Percentiles rank a stretch among this genome's conserved stretches.
Evolutionary conservation across 2,888 invertebrate genomes (phyloP).

Genomic region (Seira sanloemensis): DNA sequence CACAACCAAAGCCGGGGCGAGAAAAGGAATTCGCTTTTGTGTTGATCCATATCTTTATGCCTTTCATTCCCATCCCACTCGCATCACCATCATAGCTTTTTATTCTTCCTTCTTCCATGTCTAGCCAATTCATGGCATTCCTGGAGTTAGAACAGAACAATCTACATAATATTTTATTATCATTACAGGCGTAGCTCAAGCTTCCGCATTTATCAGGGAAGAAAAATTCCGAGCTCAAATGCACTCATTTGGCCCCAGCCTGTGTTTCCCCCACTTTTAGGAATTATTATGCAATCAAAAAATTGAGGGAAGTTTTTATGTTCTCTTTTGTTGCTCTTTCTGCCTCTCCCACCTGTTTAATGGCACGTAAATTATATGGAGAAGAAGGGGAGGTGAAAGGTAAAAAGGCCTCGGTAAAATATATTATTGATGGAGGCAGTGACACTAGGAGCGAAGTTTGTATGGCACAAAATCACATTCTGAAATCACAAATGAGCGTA

Average conservation of each 20-base stretch:
- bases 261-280: neutral
- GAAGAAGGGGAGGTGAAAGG: no score
- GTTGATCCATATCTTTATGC: neutral
- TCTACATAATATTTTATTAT: constrained; percentile 6
- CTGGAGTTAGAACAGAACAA: neutral
- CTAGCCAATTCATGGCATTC: neutral
- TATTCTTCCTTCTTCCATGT: neutral
- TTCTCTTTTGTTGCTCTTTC: neutral
- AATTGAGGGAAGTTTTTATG: constrained; percentile 1
- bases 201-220: neutral
- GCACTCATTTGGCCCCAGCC: neutral
- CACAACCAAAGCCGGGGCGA: no score
- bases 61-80: neutral
- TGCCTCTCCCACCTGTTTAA: constrained; percentile 18
- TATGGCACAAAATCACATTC: no score
- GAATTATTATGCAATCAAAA: constrained; percentile 16
- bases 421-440: neutral
- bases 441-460: neutral
- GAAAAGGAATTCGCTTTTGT: neutral
- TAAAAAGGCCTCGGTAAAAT: neutral
- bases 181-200: neutral
- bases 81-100: neutral
- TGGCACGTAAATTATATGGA: constrained; percentile 7
- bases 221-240: neutral
- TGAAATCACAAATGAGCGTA: no score